Percentiles rank a stretch among this genome's conserved stretches.
Evolutionary conservation across 92 coral and sea anemone genomes (phyloP).

Genomic region (Palythoa caribaeorum): DNA sequence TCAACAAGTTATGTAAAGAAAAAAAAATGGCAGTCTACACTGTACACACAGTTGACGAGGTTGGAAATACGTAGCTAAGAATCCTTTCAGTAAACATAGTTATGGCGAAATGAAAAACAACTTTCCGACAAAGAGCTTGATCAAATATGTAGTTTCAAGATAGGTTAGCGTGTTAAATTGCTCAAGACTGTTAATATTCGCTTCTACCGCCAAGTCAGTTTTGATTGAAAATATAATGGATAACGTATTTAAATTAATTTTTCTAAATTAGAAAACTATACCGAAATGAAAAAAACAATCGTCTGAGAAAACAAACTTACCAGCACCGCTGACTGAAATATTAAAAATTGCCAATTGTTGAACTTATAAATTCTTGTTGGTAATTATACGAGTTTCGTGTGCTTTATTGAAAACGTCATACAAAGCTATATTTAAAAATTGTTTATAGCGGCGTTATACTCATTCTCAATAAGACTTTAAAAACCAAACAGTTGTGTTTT

Average conservation of each 20-base stretch:
- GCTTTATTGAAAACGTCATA: neutral
- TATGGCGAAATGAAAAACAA: neutral
- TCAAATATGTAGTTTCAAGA: constrained; percentile 10
- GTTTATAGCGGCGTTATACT: constrained; percentile 3
- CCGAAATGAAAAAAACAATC: neutral
- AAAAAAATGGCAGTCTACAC: neutral
- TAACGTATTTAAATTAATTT: neutral
- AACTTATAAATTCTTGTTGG: neutral
- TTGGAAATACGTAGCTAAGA: neutral
- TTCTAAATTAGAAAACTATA: neutral
- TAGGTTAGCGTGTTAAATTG: neutral
- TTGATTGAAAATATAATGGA: constrained; percentile 4
- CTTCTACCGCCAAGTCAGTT: constrained; percentile 13
- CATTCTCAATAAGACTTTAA: constrained; percentile 2
- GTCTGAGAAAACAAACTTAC: neutral
- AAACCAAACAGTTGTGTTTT: neutral
- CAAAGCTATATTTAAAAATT: neutral
- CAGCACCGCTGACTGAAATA: neutral
- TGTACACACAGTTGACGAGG: neutral
- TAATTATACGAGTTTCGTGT: no score
- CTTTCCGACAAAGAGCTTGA: constrained; percentile 27
- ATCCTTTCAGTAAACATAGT: neutral
- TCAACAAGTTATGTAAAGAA: neutral
- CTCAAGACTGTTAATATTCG: neutral
- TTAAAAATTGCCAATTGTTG: neutral